Conservation (phyloP, 2,113 vertebrate species). For the Oncorhynchus masou region DNA sequence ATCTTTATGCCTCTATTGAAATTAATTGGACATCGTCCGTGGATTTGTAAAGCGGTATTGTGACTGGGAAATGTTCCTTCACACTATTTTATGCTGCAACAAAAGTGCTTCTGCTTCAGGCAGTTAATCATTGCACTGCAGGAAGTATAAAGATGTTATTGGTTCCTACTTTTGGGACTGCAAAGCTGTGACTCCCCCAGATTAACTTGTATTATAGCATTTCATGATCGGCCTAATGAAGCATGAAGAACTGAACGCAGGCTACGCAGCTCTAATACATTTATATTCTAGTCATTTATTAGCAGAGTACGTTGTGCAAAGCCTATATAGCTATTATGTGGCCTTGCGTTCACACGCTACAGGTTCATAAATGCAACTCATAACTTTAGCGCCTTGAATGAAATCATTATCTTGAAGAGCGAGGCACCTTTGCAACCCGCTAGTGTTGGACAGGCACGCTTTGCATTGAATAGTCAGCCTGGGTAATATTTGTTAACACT, state of each 20-base stretch:
- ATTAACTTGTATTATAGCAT: conserved; percentile 2
- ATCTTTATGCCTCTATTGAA: neutral
- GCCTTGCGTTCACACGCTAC: neutral
- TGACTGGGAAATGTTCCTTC: neutral
- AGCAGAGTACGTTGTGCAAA: neutral
- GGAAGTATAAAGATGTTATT: conserved; percentile 12
- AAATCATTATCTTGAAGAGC: neutral
- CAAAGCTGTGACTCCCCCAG: neutral
- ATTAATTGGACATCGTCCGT: neutral
- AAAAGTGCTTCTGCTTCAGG: conserved; percentile 11
- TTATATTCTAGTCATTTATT: too few species aligned
- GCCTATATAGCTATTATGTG: neutral
- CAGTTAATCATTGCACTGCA: conserved; percentile 31
- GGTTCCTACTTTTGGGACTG: neutral
- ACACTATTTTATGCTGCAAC: neutral
- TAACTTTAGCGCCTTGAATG: neutral
- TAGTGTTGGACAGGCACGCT: neutral
- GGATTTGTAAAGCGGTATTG: neutral
- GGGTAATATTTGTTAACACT: neutral
- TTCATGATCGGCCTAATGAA: neutral
- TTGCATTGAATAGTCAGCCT: neutral
- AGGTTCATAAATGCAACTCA: neutral
- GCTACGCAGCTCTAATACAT: neutral
- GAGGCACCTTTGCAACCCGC: neutral
- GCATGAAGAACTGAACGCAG: neutral